Evolutionary conservation across 2,797 vertebrate genomes (phyloP), one percentile per base, ranked within the genome.

Genomic region (Bradypodion ventrale): DNA sequence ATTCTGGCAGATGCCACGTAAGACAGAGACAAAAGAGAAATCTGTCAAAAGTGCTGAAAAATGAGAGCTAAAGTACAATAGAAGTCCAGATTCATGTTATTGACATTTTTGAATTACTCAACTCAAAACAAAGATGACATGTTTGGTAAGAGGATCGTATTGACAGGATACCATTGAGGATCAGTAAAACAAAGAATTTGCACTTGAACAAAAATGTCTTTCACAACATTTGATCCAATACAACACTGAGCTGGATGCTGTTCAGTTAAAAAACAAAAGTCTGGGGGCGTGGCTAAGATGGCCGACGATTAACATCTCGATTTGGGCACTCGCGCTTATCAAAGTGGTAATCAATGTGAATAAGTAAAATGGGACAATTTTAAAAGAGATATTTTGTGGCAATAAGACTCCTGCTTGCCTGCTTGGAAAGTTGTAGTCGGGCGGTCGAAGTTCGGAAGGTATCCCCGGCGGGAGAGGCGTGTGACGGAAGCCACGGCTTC

Each of bases 21-120:
- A 87, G n/a, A 35, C 75, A 69, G 0, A 85, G 15, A 80, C 77
- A 60, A 80, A 87, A 82, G 65, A 59, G 69, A 87, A 86, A 81
- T 0, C 75, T 85, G 1, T 49, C 42, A 87, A 60, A 87, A 72
- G 44, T 75, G 37, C 7, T 85, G 40, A 83, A 89, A 90, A 88
- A 19, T 73, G 62, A 44, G 76, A 87, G 27, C 7, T 88, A 80
- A 90, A 90, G 23, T 82, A 19, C 40, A 37, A 35, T 44, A 80
- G 89, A 92, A 90, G 80, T 89, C 91, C 69, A 91, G 80, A 85
- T 78, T 88, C 15, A 84, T 35, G 75, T 84, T 86, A 80, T 9
- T 52, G 62, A 37, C 86, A 21, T 80, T 88, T 87, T 75, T 46
- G 77, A 89, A 88, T 78, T 1, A 79, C 85, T 88, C 89, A 85